Evolutionary conservation across 2,797 vertebrate species (phyloP), one percentile per base, ranked within the genome.

Genomic region (Fundulus diaphanus): DNA sequence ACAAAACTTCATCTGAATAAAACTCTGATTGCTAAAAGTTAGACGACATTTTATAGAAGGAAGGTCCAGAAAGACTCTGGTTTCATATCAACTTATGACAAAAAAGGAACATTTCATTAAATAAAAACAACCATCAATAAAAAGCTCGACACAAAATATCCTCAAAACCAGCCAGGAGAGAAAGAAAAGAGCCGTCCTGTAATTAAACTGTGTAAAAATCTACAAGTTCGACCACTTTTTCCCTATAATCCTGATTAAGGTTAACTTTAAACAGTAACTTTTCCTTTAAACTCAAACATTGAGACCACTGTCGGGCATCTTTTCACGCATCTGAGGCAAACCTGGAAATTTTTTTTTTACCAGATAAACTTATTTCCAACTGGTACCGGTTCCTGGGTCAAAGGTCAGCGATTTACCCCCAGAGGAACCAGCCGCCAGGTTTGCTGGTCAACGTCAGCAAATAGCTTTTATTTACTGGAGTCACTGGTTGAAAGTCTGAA

Each of bases 1-100:
- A n/a, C 33, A 70, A 52, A 46, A 15, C 3, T 52, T 37, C 3
- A 42, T 82, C 70, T 85, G 42, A 42, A 80, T 79, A 76, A 82
- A 85, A 80, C 44, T 79, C 68, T 81, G 42, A 83, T 29, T 33
- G 72, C 52, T 70, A 59, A 80, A 87, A 78, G 11, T 59, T 12
- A 44, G 22, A 57, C 1, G 0, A 20, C 31, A 5, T 51, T 68
- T 66, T 31, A 70, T 44, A 56, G 71, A 31, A 68, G 49, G 37
- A 54, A 56, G 31, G 7, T 66, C 35, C 11, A 24, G 3, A 59
- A 48, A 48, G 13, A 48, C 46, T 44, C 22, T 24, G 15, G 8
- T 63, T 37, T 63, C 9, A 18, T 16, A 31, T 6, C 7, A 8
- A 37, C 5, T 35, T 7, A 24, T 9, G 29, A 3, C 18, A 49